Percentiles rank a stretch among this genome's conserved stretches.
Conservation (phyloP, 2,113 vertebrate species). For the Corythornis vintsioides region DNA sequence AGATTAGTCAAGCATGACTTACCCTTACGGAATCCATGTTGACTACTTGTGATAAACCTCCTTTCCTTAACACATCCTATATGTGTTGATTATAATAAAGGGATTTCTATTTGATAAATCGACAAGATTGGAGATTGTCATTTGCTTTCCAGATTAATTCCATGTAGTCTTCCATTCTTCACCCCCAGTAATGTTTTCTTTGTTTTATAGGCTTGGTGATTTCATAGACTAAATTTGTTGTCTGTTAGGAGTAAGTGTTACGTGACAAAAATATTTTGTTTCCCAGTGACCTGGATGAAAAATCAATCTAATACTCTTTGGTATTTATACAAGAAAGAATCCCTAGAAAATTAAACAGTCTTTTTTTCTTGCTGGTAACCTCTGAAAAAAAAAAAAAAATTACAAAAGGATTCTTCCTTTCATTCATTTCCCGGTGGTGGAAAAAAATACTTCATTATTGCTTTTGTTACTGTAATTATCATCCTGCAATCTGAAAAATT, state of each 20-base stretch:
- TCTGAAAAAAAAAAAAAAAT: not conserved
- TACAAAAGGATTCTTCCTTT: not conserved
- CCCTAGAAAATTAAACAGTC: conserved; percentile 1
- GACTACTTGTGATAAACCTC: too few species aligned
- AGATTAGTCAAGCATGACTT: too few species aligned
- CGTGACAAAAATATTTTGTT: conserved; percentile 35
- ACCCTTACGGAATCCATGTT: too few species aligned
- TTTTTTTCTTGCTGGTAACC: not conserved
- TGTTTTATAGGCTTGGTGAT: not conserved
- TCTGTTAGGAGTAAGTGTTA: conserved; percentile 15
- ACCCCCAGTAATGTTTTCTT: not conserved
- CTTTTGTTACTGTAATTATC: conserved; percentile 9
- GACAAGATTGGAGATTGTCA: not conserved
- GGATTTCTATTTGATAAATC: not conserved
- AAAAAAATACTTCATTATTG: not conserved
- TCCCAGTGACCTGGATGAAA: conserved; percentile 3
- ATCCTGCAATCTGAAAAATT: not conserved
- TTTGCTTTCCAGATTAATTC: not conserved
- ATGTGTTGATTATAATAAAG: not conserved
- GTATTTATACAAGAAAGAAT: conserved; percentile 11
- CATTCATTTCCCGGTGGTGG: not conserved
- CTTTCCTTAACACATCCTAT: not conserved
- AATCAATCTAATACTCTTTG: not conserved
- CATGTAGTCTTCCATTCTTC: not conserved
- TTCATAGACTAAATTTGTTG: not conserved